Conservation (phyloP, 2,113 vertebrate species). For the Nothocercus julius region DNA sequence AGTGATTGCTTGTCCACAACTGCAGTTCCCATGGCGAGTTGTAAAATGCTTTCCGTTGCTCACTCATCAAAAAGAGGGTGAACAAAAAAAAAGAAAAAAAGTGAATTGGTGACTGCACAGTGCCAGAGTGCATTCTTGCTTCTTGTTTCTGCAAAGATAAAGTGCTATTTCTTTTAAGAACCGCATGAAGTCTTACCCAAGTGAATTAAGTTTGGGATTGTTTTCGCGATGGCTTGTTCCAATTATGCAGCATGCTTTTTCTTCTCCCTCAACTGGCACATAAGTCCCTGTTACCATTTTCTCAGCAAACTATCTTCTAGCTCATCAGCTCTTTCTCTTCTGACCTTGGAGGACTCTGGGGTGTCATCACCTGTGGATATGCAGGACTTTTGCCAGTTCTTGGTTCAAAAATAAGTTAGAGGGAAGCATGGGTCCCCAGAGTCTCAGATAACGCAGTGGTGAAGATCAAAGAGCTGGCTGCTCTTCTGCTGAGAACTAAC, state of each 20-base stretch:
- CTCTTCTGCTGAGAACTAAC: neutral
- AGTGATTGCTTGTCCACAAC: neutral
- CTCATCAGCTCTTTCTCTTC: neutral
- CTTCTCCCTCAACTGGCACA: neutral
- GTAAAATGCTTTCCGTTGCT: neutral
- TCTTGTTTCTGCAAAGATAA: constrained; percentile 4
- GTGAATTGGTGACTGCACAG: neutral
- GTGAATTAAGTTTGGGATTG: neutral
- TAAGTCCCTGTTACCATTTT: neutral
- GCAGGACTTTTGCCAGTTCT: neutral
- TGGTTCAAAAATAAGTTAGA: neutral
- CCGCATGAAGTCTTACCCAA: neutral
- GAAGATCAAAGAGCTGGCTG: neutral
- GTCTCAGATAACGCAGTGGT: neutral
- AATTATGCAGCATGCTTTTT: neutral
- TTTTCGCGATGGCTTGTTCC: neutral
- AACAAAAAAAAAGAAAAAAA: rapidly evolving
- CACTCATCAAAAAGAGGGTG: neutral
- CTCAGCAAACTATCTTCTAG: neutral
- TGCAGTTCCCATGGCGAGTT: neutral
- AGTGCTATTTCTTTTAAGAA: constrained; percentile 6
- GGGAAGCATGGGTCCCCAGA: neutral
- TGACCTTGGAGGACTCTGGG: rapidly evolving
- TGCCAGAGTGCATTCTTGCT: neutral
- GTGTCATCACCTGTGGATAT: neutral